phyloP scores from a whole-genome alignment of 1,140 invertebrate genomes.

The Scylla paramamosain region DNA sequence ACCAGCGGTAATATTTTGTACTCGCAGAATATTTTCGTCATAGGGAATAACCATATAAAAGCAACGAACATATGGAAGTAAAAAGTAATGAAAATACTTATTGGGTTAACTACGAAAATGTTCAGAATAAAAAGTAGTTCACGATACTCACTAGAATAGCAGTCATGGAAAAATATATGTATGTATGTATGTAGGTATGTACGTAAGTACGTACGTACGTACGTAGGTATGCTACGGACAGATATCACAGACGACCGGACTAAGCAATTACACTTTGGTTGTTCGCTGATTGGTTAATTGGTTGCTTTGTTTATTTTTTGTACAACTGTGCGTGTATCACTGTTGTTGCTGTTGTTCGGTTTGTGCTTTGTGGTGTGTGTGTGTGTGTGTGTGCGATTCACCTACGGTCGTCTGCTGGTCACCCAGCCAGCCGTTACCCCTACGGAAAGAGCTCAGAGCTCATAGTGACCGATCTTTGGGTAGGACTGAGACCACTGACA shows the following conservation, averaged over 20 bases:
- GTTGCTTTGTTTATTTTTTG: not conserved
- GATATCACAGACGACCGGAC: not conserved
- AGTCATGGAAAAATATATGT: not conserved
- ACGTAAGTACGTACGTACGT: constrained; percentile 3
- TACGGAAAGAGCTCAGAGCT: too few species aligned
- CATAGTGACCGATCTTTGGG: too few species aligned
- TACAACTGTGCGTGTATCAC: not conserved
- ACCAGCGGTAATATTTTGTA: not conserved
- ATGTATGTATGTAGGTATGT: constrained; percentile 40
- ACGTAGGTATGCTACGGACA: not conserved
- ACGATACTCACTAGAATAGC: too few species aligned
- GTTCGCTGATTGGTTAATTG: not conserved
- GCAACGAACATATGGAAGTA: too few species aligned
- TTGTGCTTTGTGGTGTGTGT: not conserved
- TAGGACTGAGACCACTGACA: too few species aligned
- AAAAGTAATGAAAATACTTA: too few species aligned
- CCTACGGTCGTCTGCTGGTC: too few species aligned
- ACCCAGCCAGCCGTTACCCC: too few species aligned
- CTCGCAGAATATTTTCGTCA: not conserved
- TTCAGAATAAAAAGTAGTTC: too few species aligned
- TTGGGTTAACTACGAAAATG: too few species aligned
- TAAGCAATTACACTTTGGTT: not conserved
- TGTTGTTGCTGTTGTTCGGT: not conserved
- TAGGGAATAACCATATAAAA: too few species aligned
- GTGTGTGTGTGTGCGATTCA: constrained; percentile 52